Base-by-base conservation (phyloP, 2,113 vertebrate species). In the Rousettus leschenaultii region DNA sequence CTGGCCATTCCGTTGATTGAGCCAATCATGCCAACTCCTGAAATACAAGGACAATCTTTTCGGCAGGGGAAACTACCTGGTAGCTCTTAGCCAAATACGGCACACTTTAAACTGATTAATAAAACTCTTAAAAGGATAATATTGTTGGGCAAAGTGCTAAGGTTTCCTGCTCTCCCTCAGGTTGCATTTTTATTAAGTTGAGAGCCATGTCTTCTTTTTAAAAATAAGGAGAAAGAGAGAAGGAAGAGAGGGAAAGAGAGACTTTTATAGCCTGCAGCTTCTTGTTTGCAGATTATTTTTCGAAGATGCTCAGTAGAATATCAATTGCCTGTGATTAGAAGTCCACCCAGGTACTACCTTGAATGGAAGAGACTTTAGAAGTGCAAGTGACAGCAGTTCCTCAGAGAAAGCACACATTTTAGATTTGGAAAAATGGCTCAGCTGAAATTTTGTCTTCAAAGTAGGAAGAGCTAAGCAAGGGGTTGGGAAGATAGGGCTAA, bases 271-370 rank as follows among this genome's bases (percentile, higher is more conserved):
- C 98, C 98, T 96, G 96, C 98, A 97, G 98, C 97, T 86, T 98
- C 98, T 98, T 98, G 98, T 99, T 99, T 99, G 98, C 98, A 98
- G 98, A 98, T 98, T 98, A 98, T 98, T 98, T 98, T 97, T 98
- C 45, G 0, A 98, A 98, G 98, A 97, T 75, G 98, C 98, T 98
- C 71, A 75, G 73, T 98, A 88, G 99, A 99, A 98, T 99, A 98
- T 98, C 98, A 99, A 98, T 98, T 98, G 97, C 89, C 80, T 95
- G 93, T 40, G 24, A 98, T 96, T 98, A 98, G 98, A 98, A 97
- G 97, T 96, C 98, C 96, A 61, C 61, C 97, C 98, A 98, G 98
- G 98, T 97, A 97, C 97, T 94, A 90, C 90, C 95, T 95, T 28
- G 88, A 95, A 78, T 63, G 16, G 96, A 94, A 91, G 97, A 95